Conservation (phyloP, 1,140 invertebrate species). For the Geopemphigus sp. region DNA sequence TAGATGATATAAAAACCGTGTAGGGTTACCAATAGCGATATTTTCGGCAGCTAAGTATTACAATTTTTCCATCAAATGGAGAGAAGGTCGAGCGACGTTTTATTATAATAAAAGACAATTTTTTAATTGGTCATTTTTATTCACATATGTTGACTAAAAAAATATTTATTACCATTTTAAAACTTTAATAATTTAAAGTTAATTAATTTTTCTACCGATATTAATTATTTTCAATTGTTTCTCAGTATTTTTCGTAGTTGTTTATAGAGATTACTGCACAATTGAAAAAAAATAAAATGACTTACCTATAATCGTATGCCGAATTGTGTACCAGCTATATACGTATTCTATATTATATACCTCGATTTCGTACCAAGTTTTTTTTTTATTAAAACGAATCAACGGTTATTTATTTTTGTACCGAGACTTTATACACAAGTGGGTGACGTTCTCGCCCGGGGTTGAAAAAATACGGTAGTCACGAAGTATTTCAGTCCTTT, state of each 20-base stretch:
- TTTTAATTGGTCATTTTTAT: background rate
- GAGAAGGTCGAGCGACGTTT: background rate
- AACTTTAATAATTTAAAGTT: no score
- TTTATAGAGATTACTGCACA: no score
- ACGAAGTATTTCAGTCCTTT: background rate
- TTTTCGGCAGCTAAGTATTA: background rate
- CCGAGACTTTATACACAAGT: constrained; percentile 4
- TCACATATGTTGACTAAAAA: background rate
- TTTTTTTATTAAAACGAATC: background rate
- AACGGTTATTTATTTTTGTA: background rate
- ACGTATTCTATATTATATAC: background rate
- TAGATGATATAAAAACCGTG: background rate
- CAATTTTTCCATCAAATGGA: background rate
- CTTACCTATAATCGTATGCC: no score
- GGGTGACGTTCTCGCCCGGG: constrained; percentile 3
- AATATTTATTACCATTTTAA: no score
- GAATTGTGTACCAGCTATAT: no score
- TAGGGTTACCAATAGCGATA: background rate
- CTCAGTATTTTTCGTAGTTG: no score
- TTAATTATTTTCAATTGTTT: no score
- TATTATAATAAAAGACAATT: background rate
- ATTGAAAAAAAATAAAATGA: no score
- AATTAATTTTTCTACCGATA: no score
- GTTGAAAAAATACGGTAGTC: constrained; percentile 36
- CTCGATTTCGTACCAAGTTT: background rate